A percentile compares a stretch with the other conserved stretches of the same genome.
Conservation (phyloP, 2,888 invertebrate genomes). For the Lochmaea capreae region DNA sequence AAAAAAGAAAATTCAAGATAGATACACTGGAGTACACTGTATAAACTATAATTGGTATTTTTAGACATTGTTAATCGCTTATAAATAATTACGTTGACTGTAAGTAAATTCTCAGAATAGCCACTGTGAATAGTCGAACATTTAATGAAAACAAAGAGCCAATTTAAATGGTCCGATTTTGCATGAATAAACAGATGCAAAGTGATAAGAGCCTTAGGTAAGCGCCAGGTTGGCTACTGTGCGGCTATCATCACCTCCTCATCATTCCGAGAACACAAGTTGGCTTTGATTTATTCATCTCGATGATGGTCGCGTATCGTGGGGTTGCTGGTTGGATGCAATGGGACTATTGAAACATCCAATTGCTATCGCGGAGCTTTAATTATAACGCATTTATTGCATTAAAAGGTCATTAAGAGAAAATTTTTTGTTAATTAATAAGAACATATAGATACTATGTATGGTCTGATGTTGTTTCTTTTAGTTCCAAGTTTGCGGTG, state of each 20-base stretch:
- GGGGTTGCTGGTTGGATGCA: conserved; percentile 6
- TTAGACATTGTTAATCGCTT: neutral
- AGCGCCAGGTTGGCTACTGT: conserved; percentile 57
- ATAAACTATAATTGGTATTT: no score
- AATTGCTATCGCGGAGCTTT: conserved; percentile 6
- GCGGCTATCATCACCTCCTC: conserved; percentile 56
- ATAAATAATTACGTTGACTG: neutral
- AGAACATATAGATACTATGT: no score
- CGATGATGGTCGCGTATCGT: conserved; percentile 52
- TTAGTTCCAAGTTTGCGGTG: no score
- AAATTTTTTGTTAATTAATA: no score
- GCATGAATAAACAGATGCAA: conserved; percentile 57
- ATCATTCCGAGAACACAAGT: conserved; percentile 57
- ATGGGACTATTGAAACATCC: conserved; percentile 19
- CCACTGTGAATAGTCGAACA: conserved; percentile 35
- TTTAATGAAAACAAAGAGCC: conserved; percentile 62
- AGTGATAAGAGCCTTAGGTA: conserved; percentile 50
- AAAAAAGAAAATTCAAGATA: no score
- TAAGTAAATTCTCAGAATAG: conserved; percentile 27
- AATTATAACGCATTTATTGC: neutral
- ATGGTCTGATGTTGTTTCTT: no score
- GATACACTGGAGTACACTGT: no score
- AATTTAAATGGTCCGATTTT: conserved; percentile 60
- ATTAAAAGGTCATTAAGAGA: neutral
- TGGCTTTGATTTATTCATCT: conserved; percentile 60